Percentiles rank a stretch among this genome's conserved stretches.
These are phyloP conservation scores for Aphelenchoides avenae DNA, from an alignment of 1,140 invertebrate genomes.

Conservation along the genomic window DNA sequence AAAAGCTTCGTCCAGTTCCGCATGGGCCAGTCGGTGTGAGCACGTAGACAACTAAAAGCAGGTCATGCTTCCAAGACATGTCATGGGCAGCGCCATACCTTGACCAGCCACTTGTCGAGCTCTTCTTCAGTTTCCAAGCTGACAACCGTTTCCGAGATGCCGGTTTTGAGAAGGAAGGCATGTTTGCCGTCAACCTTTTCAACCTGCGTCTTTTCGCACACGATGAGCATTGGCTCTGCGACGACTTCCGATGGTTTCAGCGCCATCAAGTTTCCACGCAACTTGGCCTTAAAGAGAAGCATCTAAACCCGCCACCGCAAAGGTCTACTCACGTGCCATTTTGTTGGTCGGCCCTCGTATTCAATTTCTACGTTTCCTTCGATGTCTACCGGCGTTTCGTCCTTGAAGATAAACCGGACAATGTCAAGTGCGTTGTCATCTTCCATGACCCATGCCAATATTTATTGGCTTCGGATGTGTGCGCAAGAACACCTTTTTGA, in stretches of 20 bases:
- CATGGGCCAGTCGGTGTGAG: constrained; percentile 43
- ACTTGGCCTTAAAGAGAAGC: constrained; percentile 43
- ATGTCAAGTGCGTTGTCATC: constrained; percentile 36
- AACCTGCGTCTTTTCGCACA: constrained; percentile 42
- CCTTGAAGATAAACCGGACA: constrained; percentile 36
- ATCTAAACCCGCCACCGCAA: too few relatives aligned
- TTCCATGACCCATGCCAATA: constrained; percentile 15
- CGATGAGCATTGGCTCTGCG: constrained; percentile 43
- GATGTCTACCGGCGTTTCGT: constrained; percentile 26
- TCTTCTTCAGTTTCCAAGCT: constrained; percentile 27
- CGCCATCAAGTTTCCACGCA: constrained; percentile 43
- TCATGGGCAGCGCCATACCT: constrained; percentile 18
- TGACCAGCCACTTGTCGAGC: constrained; percentile 42
- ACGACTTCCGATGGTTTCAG: constrained; percentile 37
- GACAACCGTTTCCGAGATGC: constrained; percentile 30
- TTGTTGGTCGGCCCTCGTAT: constrained; percentile 10
- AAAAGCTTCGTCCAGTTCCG: too few relatives aligned
- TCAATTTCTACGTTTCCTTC: constrained; percentile 11
- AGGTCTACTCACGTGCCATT: constrained; percentile 21
- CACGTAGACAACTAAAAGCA: constrained; percentile 41
- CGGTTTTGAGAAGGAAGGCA: constrained; percentile 30
- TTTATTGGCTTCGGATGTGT: not conserved
- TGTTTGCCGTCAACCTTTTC: constrained; percentile 21
- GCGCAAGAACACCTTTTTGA: too few relatives aligned
- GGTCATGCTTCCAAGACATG: constrained; percentile 3